These are phyloP conservation scores for Agrilus mali DNA, from an alignment of 2,888 invertebrate species.

Conservation along the genomic window DNA sequence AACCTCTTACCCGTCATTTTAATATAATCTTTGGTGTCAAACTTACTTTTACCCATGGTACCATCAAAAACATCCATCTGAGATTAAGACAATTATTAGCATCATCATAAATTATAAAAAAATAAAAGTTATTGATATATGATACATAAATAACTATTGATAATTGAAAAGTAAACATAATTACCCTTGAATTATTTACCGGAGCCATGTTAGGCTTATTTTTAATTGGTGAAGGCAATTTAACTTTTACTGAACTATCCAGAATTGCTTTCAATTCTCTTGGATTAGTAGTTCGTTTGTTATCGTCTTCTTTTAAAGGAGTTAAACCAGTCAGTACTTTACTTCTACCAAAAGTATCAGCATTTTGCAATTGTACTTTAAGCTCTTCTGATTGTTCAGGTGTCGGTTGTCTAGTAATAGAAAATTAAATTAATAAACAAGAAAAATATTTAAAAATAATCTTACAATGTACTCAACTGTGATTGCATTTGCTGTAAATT, in stretches of 20 bases:
- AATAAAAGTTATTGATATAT: too few species aligned
- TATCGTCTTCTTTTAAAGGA: constrained; percentile 13
- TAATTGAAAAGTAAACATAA: neutral
- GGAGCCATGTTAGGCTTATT: too few species aligned
- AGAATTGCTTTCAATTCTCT: constrained; percentile 24
- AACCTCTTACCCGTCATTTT: too few species aligned
- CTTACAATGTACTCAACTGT: constrained; percentile 15
- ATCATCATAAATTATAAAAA: neutral
- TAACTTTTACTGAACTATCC: constrained; percentile 16
- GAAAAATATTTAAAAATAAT: constrained; percentile 16
- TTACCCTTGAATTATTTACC: constrained; percentile 2
- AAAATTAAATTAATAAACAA: neutral
- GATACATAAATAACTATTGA: too few species aligned
- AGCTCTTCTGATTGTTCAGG: constrained; percentile 2
- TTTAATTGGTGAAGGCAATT: too few species aligned
- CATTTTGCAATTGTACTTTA: constrained; percentile 3
- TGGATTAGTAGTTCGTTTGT: constrained; percentile 23
- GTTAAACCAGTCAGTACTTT: constrained; percentile 24
- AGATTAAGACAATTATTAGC: too few species aligned
- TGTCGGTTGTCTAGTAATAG: constrained; percentile 12
- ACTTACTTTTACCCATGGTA: too few species aligned
- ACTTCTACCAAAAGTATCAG: constrained; percentile 24
- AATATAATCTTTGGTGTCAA: too few species aligned
- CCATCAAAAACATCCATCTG: too few species aligned
- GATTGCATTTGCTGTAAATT: constrained; percentile 15